These are phyloP conservation scores for Rotaria sp. DNA, from an alignment of 2,888 invertebrate species.

Conservation along the genomic window DNA sequence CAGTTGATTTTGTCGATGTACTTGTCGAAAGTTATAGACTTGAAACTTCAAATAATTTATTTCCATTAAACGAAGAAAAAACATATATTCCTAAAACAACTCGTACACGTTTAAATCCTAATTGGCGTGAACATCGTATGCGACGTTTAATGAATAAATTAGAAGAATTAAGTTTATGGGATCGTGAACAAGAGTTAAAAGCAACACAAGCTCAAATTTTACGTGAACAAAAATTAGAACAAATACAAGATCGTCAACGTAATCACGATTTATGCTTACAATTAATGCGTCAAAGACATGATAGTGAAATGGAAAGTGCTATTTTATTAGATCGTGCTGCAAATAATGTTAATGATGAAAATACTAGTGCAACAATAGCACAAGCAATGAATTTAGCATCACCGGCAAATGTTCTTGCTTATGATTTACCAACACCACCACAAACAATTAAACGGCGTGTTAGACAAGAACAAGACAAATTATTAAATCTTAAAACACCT, in stretches of 20 bases:
- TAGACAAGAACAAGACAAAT: neutral
- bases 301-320: neutral
- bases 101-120: neutral
- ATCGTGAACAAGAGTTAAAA: neutral
- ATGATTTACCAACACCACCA: neutral
- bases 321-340: neutral
- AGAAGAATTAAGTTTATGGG: constrained; percentile 4
- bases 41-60: neutral
- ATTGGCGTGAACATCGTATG: constrained; percentile 10
- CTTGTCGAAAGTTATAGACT: neutral
- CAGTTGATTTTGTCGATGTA: neutral
- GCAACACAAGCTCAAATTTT: neutral
- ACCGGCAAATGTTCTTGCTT: neutral
- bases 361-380: neutral
- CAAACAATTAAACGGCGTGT: neutral
- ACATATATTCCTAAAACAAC: neutral
- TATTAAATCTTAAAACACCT: neutral
- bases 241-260: constrained; percentile 7
- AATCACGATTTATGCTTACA: neutral
- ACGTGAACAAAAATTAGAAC: neutral
- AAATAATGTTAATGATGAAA: neutral
- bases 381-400: neutral
- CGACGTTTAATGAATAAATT: neutral
- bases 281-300: neutral
- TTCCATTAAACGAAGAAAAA: neutral